Base-by-base conservation (phyloP, 2,888 invertebrate species). In the Lepidonotus clava region DNA sequence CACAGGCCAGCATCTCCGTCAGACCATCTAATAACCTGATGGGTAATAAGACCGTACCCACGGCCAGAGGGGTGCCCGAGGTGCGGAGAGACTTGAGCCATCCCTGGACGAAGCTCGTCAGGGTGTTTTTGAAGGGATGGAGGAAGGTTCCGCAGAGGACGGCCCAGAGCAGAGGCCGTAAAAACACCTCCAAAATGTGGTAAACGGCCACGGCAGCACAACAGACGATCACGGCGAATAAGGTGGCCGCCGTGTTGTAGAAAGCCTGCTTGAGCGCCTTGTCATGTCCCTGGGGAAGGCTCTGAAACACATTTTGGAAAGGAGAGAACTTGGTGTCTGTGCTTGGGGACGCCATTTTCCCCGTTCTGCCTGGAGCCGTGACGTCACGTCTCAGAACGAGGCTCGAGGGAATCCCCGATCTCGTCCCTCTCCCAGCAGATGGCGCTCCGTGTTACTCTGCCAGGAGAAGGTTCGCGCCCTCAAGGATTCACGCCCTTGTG, bases 121-220 rank as follows among this genome's bases (percentile, higher is more conserved):
- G 94, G 86, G 96, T 96, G 88, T 96, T 96, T 94, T 99, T 99
- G 92, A 98, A 97, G 0, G 99, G 99, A 94, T 98, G 98, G n/a
- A 99, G 95, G 56, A 98, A 97, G 0, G 98, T 98, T n/a, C 99
- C 99, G 91, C 98, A 97, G 46, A 99, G 95, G 86, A 98, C 95
- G 0, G 99, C 98, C 99, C 99, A 99, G 90, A 99, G 95, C 85
- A 99, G 94, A 0, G 99, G 98, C 90, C 97, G 97, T 51, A 99
- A 96, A 94, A 98, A 99, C 0, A 98, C 98, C 91, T 97, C 97
- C 41, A 98, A 95, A 67, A 95, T 93, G 89, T 93, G 93, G 90
- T 94, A 94, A 0, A 94, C 93, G 2, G 94, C 93, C 84, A 94
- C 89, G 0, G 91, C 92, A 0, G 93, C 93, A 90, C 98, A 97